Evolutionary conservation across 92 coral and sea anemone genomes (phyloP), one percentile per base, ranked within the genome.

Genomic region (Scolanthus callimorphus): DNA sequence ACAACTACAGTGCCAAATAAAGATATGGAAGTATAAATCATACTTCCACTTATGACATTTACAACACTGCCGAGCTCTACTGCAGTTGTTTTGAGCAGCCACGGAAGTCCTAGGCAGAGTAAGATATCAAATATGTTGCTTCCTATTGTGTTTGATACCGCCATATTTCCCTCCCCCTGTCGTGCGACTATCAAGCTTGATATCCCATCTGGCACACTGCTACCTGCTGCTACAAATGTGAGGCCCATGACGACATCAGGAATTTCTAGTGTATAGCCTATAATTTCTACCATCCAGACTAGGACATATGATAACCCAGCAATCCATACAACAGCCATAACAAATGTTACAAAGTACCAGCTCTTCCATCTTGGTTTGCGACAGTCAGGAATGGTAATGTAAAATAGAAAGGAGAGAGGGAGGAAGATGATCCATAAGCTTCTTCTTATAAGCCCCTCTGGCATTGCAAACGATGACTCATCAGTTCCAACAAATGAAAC

Each of bases 121-220:
- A 86, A 63, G 45, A 86, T 83, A 51, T 86, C 95, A 63, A 86
- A 86, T n/a, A 73, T 62, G 41, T 86, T 86, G 43, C 90, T 86
- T 20, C 95, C 95, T 9, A 86, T 54, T 0, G 76, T 73, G 59
- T 86, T 78, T 0, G 95, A 82, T 0, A 86, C 90, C 0, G 95
- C 95, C 95, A 86, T 86, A 22, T 86, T 89, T 1, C 85, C 95
- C 13, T 86, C 90, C 13, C 95, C 95, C 60, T 67, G 85, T 8
- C 95, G 78, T 17, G 90, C 95, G 3, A 86, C 89, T 27, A 86
- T n/a, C 15, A 86, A 31, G 51, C 95, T 86, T 44, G 95, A 77
- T 22, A 82, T 56, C 30, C 85, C 85, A 69, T 86, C 95, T 2
- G 95, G 95, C 4, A 86, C 80, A 34, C 95, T 86, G 48, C 76